These are phyloP conservation scores for Stenurella melanura DNA, from an alignment of 2,888 invertebrate genomes.

Conservation along the genomic window DNA sequence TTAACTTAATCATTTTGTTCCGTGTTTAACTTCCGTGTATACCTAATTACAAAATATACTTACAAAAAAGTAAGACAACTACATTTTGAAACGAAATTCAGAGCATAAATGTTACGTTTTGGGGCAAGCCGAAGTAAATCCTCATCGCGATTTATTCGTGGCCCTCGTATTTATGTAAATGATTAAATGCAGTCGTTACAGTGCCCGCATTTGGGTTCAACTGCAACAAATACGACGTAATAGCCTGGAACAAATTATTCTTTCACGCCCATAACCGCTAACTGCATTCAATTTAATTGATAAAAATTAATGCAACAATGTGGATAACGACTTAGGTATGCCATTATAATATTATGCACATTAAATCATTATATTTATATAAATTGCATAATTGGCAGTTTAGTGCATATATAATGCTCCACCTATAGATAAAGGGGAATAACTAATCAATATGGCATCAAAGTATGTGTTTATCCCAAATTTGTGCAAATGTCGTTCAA, in stretches of 20 bases:
- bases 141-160: background rate
- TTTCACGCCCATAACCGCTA: constrained; percentile 34
- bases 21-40: too few relatives aligned
- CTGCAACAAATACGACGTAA: constrained; percentile 22
- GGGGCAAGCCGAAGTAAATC: background rate
- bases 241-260: constrained; percentile 30
- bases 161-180: constrained; percentile 4
- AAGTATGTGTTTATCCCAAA: too few relatives aligned
- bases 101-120: too few relatives aligned
- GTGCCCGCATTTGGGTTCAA: background rate
- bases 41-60: too few relatives aligned
- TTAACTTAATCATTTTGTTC: too few relatives aligned
- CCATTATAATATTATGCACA: constrained; percentile 30
- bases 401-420: background rate
- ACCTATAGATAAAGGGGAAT: background rate
- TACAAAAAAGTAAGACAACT: too few relatives aligned
- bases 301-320: constrained; percentile 33
- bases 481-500: too few relatives aligned
- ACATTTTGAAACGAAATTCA: too few relatives aligned
- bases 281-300: constrained; percentile 31
- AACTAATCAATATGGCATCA: too few relatives aligned
- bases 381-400: constrained; percentile 14
- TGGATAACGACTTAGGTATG: constrained; percentile 28
- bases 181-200: constrained; percentile 7
- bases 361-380: constrained; percentile 24